Evolutionary conservation across 2,113 vertebrate species (phyloP).

Genomic region (Rattus rattus): DNA sequence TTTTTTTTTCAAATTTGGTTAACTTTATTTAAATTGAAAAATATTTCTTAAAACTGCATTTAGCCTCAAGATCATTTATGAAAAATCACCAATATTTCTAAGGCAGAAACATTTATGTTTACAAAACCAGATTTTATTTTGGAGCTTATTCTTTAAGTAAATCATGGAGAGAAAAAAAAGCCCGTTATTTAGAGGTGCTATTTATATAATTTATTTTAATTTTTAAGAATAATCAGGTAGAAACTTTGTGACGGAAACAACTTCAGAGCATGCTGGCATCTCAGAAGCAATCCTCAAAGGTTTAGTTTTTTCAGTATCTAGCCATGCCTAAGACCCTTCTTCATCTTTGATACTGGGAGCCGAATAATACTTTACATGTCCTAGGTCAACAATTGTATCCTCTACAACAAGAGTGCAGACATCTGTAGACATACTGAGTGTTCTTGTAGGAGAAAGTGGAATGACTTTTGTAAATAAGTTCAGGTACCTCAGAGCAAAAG

Average conservation of each 20-base stretch:
- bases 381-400: constrained; percentile 99
- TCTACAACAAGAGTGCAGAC: constrained; percentile 96
- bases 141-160: constrained; percentile 67
- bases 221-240: constrained; percentile 58
- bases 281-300: constrained; percentile 24
- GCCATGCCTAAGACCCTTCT: constrained; percentile 91
- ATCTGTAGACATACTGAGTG: constrained; percentile 98
- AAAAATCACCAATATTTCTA: constrained; percentile 7
- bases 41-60: neutral
- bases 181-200: constrained; percentile 88
- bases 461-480: constrained; percentile 87
- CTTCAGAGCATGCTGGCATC: constrained; percentile 16
- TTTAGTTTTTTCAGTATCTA: constrained; percentile 25
- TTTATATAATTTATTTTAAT: constrained; percentile 83
- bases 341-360: constrained; percentile 98
- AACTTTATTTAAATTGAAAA: constrained; percentile 78
- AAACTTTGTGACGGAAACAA: neutral
- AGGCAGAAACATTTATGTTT: constrained; percentile 58
- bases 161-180: constrained; percentile 56
- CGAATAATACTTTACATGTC: constrained; percentile 97
- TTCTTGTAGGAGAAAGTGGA: constrained; percentile 94
- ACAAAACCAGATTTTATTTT: constrained; percentile 73
- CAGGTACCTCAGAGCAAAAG: constrained; percentile 97
- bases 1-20: constrained; percentile 29
- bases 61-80: neutral